Base-by-base conservation (phyloP, 2,113 vertebrate species). In the Megaceryle torquata region DNA sequence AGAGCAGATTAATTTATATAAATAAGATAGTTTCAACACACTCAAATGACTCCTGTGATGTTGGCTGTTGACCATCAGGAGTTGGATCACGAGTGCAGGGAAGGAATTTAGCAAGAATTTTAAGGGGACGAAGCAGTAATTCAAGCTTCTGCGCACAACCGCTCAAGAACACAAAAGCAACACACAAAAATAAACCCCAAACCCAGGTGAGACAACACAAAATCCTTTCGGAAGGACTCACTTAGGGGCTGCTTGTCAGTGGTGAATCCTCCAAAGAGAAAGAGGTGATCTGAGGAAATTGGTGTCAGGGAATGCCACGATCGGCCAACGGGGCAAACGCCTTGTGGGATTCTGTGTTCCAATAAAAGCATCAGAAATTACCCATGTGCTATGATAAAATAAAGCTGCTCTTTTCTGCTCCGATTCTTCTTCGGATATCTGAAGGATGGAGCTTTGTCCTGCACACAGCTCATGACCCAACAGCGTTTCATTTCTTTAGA, bases 191-290 rank as follows among this genome's bases (percentile, higher is more conserved):
- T 26, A 61, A 61, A 35, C 12, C n/a, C 59, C 20, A 15, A 43
- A 50, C 46, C 35, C 44, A 18, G 6, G 18, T 5, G 15, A 82
- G 39, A 9, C 35, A 65, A 6, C 44, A 31, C 9, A 21, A 56
- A 75, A 70, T 10, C 80, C 82, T 72, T 64, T 0, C 10, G 88
- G 76, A 54, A 70, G 6, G 59, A 98, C 99, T 99, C 96, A 99
- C 99, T 99, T 37, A 99, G 96, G 1, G 99, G 99, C 92, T 99
- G 98, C 94, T 99, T 99, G 81, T 99, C 98, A 5, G 99, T 99
- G 94, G 99, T 99, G 97, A 99, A 99, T 41, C 99, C 99, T 61
- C 99, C 99, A 6, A 99, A 99, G 87, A 99, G 98, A 96, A 99
- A 99, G 96, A 99, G 98, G 90, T 98, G 99, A 84, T 99, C 98